Base-by-base conservation (phyloP, 2,888 invertebrate species). In the Acronicta psi region DNA sequence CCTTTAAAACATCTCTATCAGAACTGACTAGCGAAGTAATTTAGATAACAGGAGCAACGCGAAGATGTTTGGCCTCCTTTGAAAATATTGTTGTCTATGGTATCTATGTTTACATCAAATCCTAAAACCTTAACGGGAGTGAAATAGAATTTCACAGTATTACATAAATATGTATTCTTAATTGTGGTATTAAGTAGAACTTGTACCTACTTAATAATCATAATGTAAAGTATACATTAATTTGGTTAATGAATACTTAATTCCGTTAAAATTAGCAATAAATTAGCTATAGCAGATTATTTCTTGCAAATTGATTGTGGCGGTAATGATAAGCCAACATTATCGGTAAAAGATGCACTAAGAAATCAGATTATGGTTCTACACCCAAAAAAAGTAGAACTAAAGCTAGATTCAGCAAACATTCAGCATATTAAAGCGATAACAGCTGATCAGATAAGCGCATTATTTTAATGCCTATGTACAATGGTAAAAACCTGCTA, bases 401-500 rank as follows among this genome's bases (percentile, higher is more conserved):
- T 43, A 54, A 34, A 56, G 16, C 6, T 20, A 38, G 25, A 7
- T 43, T 57, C 16, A 66, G 49, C 49, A 46, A 66, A 41, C 42
- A 17, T 71, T 31, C 1, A 17, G 34, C 42, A 17, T 18, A 58
- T n/a, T 40, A 20, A 71, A 57, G 68, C 73, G 37, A 67, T 8
- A 37, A 44, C 29, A 67, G 68, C 51, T 67, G 36, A 72, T n/a
- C 13, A 36, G 29, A 45, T 45, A 71, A 65, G 65, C 67, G 41
- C 16, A 38, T 37, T 54, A 66, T 65, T 66, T 17, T 42, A 66
- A 25, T 25, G 18, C 36, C 49, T 57, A 46, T 50, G 49, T 57
- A 38, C 29, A 70, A 64, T 36, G 29, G 37, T 38, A 50, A 41
- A 66, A 71, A 65, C 65, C 67, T 72, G 72, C 11, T 2, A 31